Conservation (phyloP, 1,140 invertebrate species). For the Centruroides vittatus region DNA sequence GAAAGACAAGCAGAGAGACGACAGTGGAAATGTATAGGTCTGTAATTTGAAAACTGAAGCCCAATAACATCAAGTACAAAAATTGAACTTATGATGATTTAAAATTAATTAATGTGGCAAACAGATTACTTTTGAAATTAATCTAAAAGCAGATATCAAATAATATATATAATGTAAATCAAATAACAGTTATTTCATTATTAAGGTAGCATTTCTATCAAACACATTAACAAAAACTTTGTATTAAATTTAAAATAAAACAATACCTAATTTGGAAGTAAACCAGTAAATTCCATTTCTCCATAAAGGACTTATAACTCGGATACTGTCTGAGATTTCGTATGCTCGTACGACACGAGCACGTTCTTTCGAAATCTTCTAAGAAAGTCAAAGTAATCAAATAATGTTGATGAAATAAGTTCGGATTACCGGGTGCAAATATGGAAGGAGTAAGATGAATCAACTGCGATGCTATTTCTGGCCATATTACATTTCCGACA, state of each 20-base stretch:
- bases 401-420: conserved; percentile 48
- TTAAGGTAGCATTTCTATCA: background rate
- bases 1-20: too few relatives aligned
- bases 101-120: too few relatives aligned
- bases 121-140: too few relatives aligned
- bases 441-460: conserved; percentile 61
- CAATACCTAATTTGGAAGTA: conserved; percentile 75
- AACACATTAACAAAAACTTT: background rate
- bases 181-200: background rate
- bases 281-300: conserved; percentile 83
- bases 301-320: conserved; percentile 45
- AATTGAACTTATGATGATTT: too few relatives aligned
- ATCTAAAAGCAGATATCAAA: too few relatives aligned
- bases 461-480: conserved; percentile 57
- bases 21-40: too few relatives aligned
- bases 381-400: conserved; percentile 64
- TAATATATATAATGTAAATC: conserved; percentile 26
- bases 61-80: too few relatives aligned
- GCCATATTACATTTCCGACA: conserved; percentile 75
- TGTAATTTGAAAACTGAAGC: too few relatives aligned
- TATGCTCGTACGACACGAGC: conserved; percentile 37
- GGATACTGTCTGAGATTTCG: conserved; percentile 27
- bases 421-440: conserved; percentile 80
- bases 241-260: background rate
- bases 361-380: conserved; percentile 50